Evolutionary conservation across 2,113 vertebrate genomes (phyloP), one percentile per base, ranked within the genome.

Genomic region (Pungitius pungitius): DNA sequence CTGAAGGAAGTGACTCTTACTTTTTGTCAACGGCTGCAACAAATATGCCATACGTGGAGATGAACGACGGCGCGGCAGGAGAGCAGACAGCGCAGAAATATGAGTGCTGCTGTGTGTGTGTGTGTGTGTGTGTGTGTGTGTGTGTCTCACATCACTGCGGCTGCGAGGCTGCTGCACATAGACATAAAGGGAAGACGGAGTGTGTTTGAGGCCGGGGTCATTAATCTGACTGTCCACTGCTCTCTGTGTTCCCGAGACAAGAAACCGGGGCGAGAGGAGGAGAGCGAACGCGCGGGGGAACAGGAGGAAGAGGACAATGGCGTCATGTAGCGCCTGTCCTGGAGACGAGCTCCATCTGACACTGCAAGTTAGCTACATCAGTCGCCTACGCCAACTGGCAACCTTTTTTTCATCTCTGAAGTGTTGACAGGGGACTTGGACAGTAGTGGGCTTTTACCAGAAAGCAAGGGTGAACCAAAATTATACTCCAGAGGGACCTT

Each of bases 201-300:
- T 65, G 76, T 15, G 71, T 83, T 71, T 26, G 71, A 86, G 82
- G 80, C 62, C 22, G 18, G 62, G 70, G 65, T 85, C 83, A 89
- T 91, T 82, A 85, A 87, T 90, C 78, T 76, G 73, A 84, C 80
- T 87, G 86, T 82, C 88, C 63, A 14, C 72, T 43, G 52, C 57
- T 62, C 58, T 69, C 39, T 78, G 68, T 78, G 35, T 74, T 69
- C 35, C 80, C 51, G 40, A 61, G 72, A 76, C 65, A 61, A 75
- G 67, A 47, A 75, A 51, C 33, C 6, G 10, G 40, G 14, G 11
- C 33, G 26, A 12, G 54, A 20, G 4, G 9, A 75, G 51, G 49
- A 61, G 15, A 72, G 37, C 45, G 69, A 22, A 55, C 56, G 54
- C 59, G 51, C 40, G 35, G 69, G 63, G 63, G 52, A 45, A 65